Percentiles rank a stretch among this genome's conserved stretches.
These are phyloP conservation scores for Balearica regulorum DNA, from an alignment of 2,797 vertebrate species.

Conservation along the genomic window DNA sequence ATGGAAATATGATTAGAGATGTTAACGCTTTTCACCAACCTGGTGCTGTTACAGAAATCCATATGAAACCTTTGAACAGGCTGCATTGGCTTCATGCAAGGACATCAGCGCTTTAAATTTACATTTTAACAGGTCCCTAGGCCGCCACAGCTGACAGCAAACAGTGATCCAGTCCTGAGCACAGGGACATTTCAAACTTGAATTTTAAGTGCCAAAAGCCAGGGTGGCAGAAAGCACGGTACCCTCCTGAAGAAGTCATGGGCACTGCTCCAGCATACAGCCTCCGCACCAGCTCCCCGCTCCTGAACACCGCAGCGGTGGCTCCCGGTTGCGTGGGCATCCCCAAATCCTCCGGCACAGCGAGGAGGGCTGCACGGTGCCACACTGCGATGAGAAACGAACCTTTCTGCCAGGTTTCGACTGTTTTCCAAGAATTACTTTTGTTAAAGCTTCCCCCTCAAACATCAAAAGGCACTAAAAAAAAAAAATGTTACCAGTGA, in stretches of 20 bases:
- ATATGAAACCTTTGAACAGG: not conserved
- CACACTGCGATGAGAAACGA: rapidly evolving
- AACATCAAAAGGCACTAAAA: slow-evolving; percentile 24
- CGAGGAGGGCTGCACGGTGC: rapidly evolving
- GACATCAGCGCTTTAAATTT: not conserved
- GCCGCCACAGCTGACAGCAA: not conserved
- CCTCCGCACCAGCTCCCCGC: rapidly evolving
- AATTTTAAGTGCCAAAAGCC: no score
- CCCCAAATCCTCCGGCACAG: not conserved
- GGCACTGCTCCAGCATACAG: not conserved
- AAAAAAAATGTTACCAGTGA: not conserved
- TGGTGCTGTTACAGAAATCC: not conserved
- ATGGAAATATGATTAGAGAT: not conserved
- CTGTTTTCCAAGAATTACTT: not conserved
- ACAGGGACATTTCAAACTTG: not conserved
- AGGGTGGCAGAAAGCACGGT: not conserved
- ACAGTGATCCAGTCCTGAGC: rapidly evolving
- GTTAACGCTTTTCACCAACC: no score
- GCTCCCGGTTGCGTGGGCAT: rapidly evolving
- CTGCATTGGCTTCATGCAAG: rapidly evolving
- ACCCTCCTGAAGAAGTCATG: rapidly evolving
- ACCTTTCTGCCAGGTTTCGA: not conserved
- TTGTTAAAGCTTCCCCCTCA: not conserved
- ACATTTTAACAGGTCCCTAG: not conserved
- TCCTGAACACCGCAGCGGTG: rapidly evolving